These are phyloP conservation scores for Apamea epomidion DNA, from an alignment of 2,888 invertebrate genomes.

Conservation along the genomic window DNA sequence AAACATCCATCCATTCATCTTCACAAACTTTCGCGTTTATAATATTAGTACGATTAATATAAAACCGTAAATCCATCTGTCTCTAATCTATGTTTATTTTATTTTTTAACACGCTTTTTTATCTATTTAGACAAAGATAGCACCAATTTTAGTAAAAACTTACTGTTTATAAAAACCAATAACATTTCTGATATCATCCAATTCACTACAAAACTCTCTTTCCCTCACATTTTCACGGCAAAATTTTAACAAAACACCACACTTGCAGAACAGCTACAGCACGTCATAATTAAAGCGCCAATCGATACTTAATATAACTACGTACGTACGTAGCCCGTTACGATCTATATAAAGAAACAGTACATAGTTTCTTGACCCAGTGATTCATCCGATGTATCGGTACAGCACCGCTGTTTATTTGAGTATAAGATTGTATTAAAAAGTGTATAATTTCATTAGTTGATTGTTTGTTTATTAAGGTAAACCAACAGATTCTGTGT, in stretches of 20 bases:
- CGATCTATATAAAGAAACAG: conserved; percentile 75
- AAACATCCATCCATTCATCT: too few species aligned
- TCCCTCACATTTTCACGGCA: neutral
- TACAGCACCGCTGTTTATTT: conserved; percentile 61
- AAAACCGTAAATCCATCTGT: too few species aligned
- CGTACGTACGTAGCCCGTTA: conserved; percentile 53
- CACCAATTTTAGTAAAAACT: too few species aligned
- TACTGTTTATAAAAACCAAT: too few species aligned
- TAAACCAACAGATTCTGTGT: too few species aligned
- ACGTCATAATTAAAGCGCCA: conserved; percentile 46
- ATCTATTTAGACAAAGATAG: too few species aligned
- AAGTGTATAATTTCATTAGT: conserved; percentile 7
- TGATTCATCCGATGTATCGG: conserved; percentile 72
- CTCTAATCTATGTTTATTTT: too few species aligned
- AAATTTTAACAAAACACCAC: conserved; percentile 8
- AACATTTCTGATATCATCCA: neutral
- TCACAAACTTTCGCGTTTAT: too few species aligned
- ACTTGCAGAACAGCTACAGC: conserved; percentile 1
- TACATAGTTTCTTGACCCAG: conserved; percentile 75
- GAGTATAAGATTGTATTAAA: conserved; percentile 37
- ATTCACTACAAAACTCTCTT: neutral
- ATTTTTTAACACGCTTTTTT: too few species aligned
- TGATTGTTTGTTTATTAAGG: neutral
- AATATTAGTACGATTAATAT: too few species aligned
- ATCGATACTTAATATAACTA: conserved; percentile 46